A percentile compares a stretch with the other conserved stretches of the same genome.
phyloP scores from a whole-genome alignment of 2,888 invertebrate species.

The Megamerina dolium region DNA sequence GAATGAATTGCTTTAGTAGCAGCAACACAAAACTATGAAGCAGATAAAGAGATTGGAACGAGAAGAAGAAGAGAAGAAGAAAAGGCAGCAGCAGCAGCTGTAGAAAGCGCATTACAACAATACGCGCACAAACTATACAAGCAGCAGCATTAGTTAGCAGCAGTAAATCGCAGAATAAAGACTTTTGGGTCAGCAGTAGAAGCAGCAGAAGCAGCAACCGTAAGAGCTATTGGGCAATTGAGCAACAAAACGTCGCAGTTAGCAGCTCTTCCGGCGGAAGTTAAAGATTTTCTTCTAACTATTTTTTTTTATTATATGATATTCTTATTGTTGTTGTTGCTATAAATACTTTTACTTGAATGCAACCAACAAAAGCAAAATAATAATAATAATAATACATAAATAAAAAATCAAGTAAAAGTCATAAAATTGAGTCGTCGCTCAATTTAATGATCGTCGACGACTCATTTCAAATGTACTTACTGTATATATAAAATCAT shows the following conservation, averaged over 20 bases:
- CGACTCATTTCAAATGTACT: too few relatives aligned
- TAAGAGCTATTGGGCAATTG: too few relatives aligned
- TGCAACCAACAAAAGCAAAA: too few relatives aligned
- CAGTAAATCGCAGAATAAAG: slow-evolving; percentile 6
- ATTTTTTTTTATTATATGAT: too few relatives aligned
- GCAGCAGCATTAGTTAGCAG: slow-evolving; percentile 2
- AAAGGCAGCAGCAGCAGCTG: neutral
- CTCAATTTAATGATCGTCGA: too few relatives aligned
- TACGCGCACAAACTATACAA: neutral
- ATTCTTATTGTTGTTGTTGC: too few relatives aligned
- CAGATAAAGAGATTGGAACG: neutral
- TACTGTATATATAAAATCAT: too few relatives aligned
- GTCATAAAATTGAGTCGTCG: too few relatives aligned
- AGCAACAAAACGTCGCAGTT: slow-evolving; percentile 15
- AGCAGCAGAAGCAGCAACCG: too few relatives aligned
- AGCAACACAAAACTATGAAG: neutral
- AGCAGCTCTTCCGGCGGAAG: slow-evolving; percentile 17
- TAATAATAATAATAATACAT: too few relatives aligned
- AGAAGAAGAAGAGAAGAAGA: neutral
- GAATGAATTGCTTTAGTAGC: slow-evolving; percentile 5
- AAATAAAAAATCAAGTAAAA: too few relatives aligned
- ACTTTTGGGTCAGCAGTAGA: slow-evolving; percentile 7
- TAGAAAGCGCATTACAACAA: neutral
- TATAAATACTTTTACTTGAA: too few relatives aligned
- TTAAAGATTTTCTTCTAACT: slow-evolving; percentile 12